Percentiles rank a stretch among this genome's conserved stretches.
Evolutionary conservation across 2,888 invertebrate species (phyloP).

Genomic region (Leptinotarsa rubiginosa): DNA sequence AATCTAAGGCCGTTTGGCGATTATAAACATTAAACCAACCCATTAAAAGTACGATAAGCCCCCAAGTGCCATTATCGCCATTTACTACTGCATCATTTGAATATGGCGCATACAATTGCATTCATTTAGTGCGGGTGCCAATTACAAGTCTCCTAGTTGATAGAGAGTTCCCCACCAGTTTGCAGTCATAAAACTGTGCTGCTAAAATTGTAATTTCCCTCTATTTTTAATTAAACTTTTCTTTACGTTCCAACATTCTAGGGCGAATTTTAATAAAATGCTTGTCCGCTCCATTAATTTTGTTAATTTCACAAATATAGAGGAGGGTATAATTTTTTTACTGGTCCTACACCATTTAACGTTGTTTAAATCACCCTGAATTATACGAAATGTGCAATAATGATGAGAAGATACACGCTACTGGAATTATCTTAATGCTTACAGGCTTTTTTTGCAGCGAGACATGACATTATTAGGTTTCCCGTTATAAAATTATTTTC

Average conservation of each 20-base stretch:
- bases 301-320: constrained; percentile 50
- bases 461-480: constrained; percentile 43
- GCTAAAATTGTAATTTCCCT: constrained; percentile 48
- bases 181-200: constrained; percentile 36
- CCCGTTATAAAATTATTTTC: neutral
- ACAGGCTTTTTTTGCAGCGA: constrained; percentile 51
- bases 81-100: constrained; percentile 61
- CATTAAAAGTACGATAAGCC: constrained; percentile 60
- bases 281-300: constrained; percentile 58
- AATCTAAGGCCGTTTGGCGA: constrained; percentile 13
- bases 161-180: constrained; percentile 25
- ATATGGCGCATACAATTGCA: constrained; percentile 56
- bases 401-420: constrained; percentile 55
- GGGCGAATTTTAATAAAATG: constrained; percentile 45
- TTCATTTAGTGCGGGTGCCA: constrained; percentile 30
- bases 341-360: constrained; percentile 58
- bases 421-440: constrained; percentile 56
- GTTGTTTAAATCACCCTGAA: constrained; percentile 54
- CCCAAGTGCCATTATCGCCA: constrained; percentile 55
- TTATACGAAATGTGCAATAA: constrained; percentile 58
- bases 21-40: constrained; percentile 25
- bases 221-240: constrained; percentile 57
- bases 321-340: constrained; percentile 54
- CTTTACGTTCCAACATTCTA: constrained; percentile 37
- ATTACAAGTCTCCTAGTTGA: constrained; percentile 36